Base-by-base conservation (phyloP, 2,113 vertebrate species). In the Bufo gargarizans region DNA sequence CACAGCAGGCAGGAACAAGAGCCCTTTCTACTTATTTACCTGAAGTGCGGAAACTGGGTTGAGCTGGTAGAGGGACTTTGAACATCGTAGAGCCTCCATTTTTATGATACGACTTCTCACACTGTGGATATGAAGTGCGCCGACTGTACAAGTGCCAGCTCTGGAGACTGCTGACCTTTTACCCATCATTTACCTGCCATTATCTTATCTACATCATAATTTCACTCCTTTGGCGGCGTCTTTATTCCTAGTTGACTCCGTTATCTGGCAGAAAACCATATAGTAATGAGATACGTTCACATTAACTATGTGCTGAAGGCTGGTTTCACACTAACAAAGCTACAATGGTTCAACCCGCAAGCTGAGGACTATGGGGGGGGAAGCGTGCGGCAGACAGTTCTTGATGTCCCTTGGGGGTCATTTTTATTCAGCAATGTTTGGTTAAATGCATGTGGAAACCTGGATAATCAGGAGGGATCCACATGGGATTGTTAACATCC, bases 1-100 rank as follows among this genome's bases (percentile, higher is more conserved):
- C 96, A 93, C 93, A 96, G 95, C 96, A 95, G 95, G 95, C 94
- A 95, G 92, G 94, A 96, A 98, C 96, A 97, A 96, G 96, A 97
- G 96, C 94, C 94, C 96, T 96, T 96, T 95, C 96, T 96, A 94
- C 94, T 94, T 91, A 94, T 94, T 95, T 93, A 95, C 93, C 90
- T 92, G 93, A 91, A 93, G 91, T 72, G 86, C 91, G 88, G 65
- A 92, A 94, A 93, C 92, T 92, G 90, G 93, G 93, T 90, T 91
- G 91, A 92, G 91, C 93, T 94, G 91, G 92, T 91, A 90, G 58
- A 90, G 93, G 90, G 86, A 90, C 91, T 92, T 89, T 90, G 91
- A 91, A 92, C 59, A 88, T 93, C 91, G 93, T 93, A 91, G 90
- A 92, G 91, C 90, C 93, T 45, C 91, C 92, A 93, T 91, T 92